Evolutionary conservation across 2,888 invertebrate genomes (phyloP).

Genomic region (Anthophora plumipes): DNA sequence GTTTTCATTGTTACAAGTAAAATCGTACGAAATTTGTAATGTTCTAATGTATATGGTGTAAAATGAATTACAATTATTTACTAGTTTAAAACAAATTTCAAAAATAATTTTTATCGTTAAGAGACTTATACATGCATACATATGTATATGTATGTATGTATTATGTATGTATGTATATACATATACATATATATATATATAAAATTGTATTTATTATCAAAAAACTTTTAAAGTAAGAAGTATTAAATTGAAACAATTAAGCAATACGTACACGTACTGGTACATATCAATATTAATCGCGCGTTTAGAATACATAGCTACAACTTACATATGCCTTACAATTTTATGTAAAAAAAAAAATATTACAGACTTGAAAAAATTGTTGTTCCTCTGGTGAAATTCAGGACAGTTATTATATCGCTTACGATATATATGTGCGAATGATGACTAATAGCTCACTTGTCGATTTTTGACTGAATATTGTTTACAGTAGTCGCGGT

Average conservation of each 20-base stretch:
- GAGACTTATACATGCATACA: neutral
- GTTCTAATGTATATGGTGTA: constrained; percentile 25
- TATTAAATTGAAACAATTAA: constrained; percentile 47
- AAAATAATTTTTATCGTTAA: constrained; percentile 30
- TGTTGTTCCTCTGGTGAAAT: constrained; percentile 58
- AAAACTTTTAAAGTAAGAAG: constrained; percentile 32
- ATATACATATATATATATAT: constrained; percentile 30
- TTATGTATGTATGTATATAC: constrained; percentile 3
- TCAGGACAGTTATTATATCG: constrained; percentile 49
- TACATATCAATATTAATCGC: constrained; percentile 71
- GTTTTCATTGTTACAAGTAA: constrained; percentile 35
- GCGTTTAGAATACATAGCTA: constrained; percentile 50
- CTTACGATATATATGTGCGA: constrained; percentile 53
- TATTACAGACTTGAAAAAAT: constrained; percentile 43
- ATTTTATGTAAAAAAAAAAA: constrained; percentile 43
- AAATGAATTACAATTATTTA: constrained; percentile 35
- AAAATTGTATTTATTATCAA: constrained; percentile 37
- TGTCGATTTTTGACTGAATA: constrained; percentile 65
- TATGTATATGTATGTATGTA: constrained; percentile 20
- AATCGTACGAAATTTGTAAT: constrained; percentile 20
- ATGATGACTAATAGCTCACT: constrained; percentile 58
- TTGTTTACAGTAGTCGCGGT: constrained; percentile 71
- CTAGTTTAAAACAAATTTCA: constrained; percentile 21
- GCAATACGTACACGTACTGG: constrained; percentile 46
- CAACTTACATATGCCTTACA: constrained; percentile 36